A percentile compares a stretch with the other conserved stretches of the same genome.
Evolutionary conservation across 2,888 invertebrate genomes (phyloP).

Genomic region (Hemistola chrysoprasaria): DNA sequence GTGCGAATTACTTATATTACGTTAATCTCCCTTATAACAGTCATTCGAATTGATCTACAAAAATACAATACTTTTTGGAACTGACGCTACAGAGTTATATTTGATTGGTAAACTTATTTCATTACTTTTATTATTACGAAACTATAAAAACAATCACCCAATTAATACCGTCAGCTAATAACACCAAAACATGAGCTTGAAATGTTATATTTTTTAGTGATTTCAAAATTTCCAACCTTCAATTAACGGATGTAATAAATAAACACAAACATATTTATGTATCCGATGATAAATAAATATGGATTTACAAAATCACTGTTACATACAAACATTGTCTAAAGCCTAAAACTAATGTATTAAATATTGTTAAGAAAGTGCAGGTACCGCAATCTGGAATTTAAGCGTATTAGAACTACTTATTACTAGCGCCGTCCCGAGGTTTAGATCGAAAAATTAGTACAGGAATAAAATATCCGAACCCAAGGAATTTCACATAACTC

Average conservation of each 20-base stretch:
- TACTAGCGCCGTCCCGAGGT: neutral
- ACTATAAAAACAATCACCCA: too few species aligned
- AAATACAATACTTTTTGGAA: conserved; percentile 29
- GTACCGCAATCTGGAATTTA: conserved; percentile 70
- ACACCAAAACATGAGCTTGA: too few species aligned
- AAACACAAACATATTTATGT: conserved; percentile 3
- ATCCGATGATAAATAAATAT: conserved; percentile 69
- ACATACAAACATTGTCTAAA: conserved; percentile 50
- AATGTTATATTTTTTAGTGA: too few species aligned
- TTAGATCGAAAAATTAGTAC: too few species aligned
- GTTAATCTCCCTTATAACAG: conserved; percentile 74
- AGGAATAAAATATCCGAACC: too few species aligned
- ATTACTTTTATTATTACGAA: too few species aligned
- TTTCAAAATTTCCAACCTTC: too few species aligned
- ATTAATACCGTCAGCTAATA: too few species aligned
- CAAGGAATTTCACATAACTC: too few species aligned
- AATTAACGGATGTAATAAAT: neutral
- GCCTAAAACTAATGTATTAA: conserved; percentile 57
- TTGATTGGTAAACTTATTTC: too few species aligned
- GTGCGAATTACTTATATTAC: conserved; percentile 67
- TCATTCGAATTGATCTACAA: conserved; percentile 74
- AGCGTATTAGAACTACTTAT: conserved; percentile 49
- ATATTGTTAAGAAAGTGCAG: conserved; percentile 65
- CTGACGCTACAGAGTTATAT: too few species aligned
- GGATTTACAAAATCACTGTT: conserved; percentile 40